Conservation (phyloP, 2,888 invertebrate species). For the Machimus atricapillus region DNA sequence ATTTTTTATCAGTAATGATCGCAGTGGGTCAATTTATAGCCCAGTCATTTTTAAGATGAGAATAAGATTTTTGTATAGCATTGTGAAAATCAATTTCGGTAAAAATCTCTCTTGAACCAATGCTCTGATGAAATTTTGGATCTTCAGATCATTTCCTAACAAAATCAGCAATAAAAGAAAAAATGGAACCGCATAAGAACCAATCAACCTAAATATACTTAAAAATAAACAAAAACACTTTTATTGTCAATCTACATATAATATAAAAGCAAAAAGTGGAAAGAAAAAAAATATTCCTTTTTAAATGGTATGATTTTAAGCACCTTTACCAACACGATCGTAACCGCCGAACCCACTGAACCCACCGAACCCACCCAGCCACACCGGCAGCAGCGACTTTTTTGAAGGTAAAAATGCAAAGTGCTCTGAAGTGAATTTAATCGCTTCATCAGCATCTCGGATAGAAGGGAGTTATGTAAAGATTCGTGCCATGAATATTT, state of each 20-base stretch:
- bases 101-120: too few species aligned
- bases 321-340: not conserved
- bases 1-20: too few species aligned
- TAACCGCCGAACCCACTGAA: not conserved
- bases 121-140: too few species aligned
- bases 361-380: not conserved
- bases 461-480: slow-evolving; percentile 24
- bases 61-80: too few species aligned
- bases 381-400: not conserved
- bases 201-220: too few species aligned
- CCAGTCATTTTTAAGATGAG: too few species aligned
- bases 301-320: not conserved
- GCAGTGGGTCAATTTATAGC: too few species aligned
- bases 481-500: slow-evolving; percentile 32
- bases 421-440: slow-evolving; percentile 13
- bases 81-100: too few species aligned
- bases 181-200: too few species aligned
- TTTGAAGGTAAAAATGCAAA: slow-evolving; percentile 15
- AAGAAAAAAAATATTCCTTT: not conserved
- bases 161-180: too few species aligned
- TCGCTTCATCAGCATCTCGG: slow-evolving; percentile 29
- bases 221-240: not conserved
- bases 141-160: too few species aligned
- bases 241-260: not conserved
- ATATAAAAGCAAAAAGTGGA: not conserved